Base-by-base conservation (phyloP, 2,888 invertebrate genomes). In the Julus scanicus region DNA sequence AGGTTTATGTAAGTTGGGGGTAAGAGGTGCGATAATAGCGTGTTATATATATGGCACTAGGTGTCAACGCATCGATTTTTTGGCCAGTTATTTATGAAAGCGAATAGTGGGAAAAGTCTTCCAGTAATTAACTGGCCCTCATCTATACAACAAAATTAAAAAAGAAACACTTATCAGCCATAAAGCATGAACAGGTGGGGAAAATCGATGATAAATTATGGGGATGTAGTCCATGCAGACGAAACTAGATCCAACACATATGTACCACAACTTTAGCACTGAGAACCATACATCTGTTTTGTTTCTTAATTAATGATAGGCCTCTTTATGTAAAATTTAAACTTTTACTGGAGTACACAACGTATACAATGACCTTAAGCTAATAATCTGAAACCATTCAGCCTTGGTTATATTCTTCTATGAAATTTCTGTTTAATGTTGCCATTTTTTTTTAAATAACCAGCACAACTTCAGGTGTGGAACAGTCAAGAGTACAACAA, bases 31-130 rank as follows among this genome's bases (percentile, higher is more conserved):
- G 71, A 71, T 71, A 71, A 29, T 63, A 63, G n/a, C 20, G 63
- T 63, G 63, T 63, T 63, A 20, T 20, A 20, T 63, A 63, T 63
- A 63, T 63, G 63, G 63, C 63, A 20, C 20, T 20, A 71, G 71
- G 71, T 71, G 71, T 71, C 71, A 13, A 71, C 29, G 71, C 71
- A 71, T 71, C 29, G 71, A 71, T 71, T 71, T 53, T 63, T 71
- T 71, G 71, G 29, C 71, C 71, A 71, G 71, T 71, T 29, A 71
- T 71, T 71, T 71, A 71, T 29, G 71, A 71, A 71, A 71, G 71
- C 1, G 71, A 29, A 13, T 71, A 13, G 71, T 71, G 71, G 29
- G 29, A 29, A 71, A 71, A 63, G 71, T 71, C 9, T 71, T 29
- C 71, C 71, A 71, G 37, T 71, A 71, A 71, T 71, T 71, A 71